Percentiles rank a stretch among this genome's conserved stretches.
Conservation (phyloP, 2,888 invertebrate genomes). For the Mantis religiosa region DNA sequence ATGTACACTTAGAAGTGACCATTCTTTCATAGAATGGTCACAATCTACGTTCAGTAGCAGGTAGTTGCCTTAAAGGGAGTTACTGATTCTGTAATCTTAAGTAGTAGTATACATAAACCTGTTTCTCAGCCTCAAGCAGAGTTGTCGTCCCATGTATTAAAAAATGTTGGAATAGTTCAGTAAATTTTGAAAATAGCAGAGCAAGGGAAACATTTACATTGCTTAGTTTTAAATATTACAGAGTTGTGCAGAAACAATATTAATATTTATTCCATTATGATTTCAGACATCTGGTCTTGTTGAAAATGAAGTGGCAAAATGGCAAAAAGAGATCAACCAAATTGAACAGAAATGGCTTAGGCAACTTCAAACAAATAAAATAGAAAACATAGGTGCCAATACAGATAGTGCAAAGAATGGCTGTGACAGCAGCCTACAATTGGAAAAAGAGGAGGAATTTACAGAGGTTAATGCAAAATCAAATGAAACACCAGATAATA, state of each 20-base stretch:
- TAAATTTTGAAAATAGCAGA: too few relatives aligned
- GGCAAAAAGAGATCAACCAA: conserved; percentile 28
- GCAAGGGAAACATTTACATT: background rate
- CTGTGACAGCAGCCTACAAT: background rate
- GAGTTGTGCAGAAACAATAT: background rate
- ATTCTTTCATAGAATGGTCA: too few relatives aligned
- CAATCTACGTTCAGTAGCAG: too few relatives aligned
- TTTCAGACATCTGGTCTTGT: conserved; percentile 19
- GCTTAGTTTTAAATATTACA: background rate
- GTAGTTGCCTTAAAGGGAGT: too few relatives aligned
- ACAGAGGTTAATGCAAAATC: background rate
- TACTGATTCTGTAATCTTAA: too few relatives aligned
- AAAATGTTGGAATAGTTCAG: too few relatives aligned
- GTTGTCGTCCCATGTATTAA: too few relatives aligned
- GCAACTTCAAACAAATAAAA: background rate
- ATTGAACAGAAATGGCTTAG: conserved; percentile 25
- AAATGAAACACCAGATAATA: background rate
- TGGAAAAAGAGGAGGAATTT: background rate
- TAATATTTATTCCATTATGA: background rate
- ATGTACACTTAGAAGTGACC: too few relatives aligned
- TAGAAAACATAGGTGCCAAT: background rate
- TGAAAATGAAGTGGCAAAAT: conserved; percentile 25
- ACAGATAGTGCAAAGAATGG: background rate
- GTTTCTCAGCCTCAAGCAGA: too few relatives aligned
- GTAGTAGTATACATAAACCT: too few relatives aligned